These are phyloP conservation scores for Branchinecta sandiegonensis DNA, from an alignment of 2,888 invertebrate species.

Conservation along the genomic window DNA sequence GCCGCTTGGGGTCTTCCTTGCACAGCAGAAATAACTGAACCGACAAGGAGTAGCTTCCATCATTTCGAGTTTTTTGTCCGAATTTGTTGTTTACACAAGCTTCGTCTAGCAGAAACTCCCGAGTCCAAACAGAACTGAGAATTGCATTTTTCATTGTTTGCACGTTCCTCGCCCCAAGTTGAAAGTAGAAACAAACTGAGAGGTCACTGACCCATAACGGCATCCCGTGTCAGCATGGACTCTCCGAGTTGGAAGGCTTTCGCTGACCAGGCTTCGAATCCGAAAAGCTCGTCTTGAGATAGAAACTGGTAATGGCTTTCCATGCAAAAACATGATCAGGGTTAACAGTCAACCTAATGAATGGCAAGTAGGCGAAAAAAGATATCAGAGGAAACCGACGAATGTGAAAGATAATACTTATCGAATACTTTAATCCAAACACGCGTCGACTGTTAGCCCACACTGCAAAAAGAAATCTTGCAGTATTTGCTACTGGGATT, in stretches of 20 bases:
- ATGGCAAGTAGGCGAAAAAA: too few species aligned
- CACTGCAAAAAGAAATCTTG: too few species aligned
- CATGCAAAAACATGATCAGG: not conserved
- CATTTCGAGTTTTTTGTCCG: not conserved
- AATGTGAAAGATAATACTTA: too few species aligned
- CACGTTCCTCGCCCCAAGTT: not conserved
- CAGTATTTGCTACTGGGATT: too few species aligned
- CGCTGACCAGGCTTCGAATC: not conserved
- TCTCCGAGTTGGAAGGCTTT: not conserved
- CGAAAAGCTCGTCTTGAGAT: not conserved
- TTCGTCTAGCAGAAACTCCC: conserved; percentile 6
- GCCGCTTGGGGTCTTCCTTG: too few species aligned
- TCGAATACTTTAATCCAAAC: too few species aligned
- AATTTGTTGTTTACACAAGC: conserved; percentile 9
- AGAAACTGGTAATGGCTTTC: not conserved
- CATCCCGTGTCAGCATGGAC: not conserved
- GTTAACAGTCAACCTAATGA: too few species aligned
- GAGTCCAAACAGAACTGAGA: conserved; percentile 15
- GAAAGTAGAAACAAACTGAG: conserved; percentile 13
- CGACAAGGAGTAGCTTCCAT: too few species aligned
- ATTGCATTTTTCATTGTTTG: conserved; percentile 16
- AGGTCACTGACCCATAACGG: not conserved
- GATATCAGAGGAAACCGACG: too few species aligned
- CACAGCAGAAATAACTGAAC: too few species aligned
- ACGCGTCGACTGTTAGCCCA: too few species aligned